phyloP scores from a whole-genome alignment of 2,113 vertebrate species.

The Centropristis striata region DNA sequence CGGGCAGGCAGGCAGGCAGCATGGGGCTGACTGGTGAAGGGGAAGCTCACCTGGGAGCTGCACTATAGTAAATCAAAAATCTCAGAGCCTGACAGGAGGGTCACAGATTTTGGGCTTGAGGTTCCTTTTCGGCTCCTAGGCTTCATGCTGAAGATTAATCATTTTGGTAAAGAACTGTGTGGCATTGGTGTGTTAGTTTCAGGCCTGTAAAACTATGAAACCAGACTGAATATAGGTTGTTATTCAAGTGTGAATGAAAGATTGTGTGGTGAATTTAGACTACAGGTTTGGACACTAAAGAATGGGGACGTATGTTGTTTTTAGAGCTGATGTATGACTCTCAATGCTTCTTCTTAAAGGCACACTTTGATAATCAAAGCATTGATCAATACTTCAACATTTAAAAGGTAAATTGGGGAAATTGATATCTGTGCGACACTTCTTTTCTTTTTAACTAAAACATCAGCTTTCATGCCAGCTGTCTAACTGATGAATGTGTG shows the following conservation, averaged over 20 bases:
- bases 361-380: background rate
- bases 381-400: background rate
- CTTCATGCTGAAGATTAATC: slow-evolving; percentile 41
- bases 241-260: background rate
- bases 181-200: slow-evolving; percentile 5
- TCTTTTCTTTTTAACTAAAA: too few species aligned
- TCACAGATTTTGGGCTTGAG: slow-evolving; percentile 42
- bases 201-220: background rate
- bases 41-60: slow-evolving; percentile 61
- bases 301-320: background rate
- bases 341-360: too few species aligned
- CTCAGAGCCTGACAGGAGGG: slow-evolving; percentile 39
- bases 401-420: background rate
- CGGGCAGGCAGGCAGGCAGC: slow-evolving; percentile 32
- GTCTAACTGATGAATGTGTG: slow-evolving; percentile 56
- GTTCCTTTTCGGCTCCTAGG: slow-evolving; percentile 33
- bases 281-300: background rate
- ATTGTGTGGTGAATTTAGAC: background rate
- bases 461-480: background rate
- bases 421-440: background rate
- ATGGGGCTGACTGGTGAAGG: slow-evolving; percentile 22
- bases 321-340: background rate
- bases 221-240: background rate
- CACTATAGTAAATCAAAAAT: slow-evolving; percentile 70
- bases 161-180: slow-evolving; percentile 8